These are phyloP conservation scores for Neogobius melanostomus DNA, from an alignment of 2,113 vertebrate species.

Conservation along the genomic window DNA sequence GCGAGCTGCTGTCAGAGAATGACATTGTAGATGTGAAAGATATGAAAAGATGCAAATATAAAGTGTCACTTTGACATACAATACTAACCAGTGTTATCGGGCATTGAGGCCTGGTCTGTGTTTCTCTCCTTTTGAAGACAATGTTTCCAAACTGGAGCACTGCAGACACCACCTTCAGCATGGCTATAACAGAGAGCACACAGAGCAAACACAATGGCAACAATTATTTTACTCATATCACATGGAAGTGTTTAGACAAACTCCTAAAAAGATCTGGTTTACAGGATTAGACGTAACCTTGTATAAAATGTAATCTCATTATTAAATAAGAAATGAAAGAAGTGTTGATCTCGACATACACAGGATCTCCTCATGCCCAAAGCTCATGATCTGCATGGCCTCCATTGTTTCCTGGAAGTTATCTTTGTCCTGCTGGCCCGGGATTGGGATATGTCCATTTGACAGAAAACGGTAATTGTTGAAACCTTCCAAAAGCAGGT, in stretches of 20 bases:
- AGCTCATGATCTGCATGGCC: conserved; percentile 98
- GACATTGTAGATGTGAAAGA: too few species aligned
- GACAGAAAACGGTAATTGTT: conserved; percentile 94
- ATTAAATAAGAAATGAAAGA: neutral
- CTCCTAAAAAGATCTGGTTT: neutral
- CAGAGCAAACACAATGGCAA: conserved; percentile 7
- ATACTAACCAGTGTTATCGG: conserved; percentile 91
- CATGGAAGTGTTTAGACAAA: neutral
- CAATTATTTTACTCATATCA: neutral
- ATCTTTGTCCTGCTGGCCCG: conserved; percentile 98
- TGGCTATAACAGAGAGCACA: conserved; percentile 76
- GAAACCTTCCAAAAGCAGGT: conserved; percentile 91
- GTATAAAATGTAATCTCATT: neutral
- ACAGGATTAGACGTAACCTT: too few species aligned
- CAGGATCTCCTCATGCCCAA: conserved; percentile 90
- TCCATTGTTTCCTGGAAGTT: conserved; percentile 99
- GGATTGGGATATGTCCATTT: conserved; percentile 93
- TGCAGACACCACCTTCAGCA: conserved; percentile 96
- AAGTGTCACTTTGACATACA: neutral
- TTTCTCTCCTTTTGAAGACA: conserved; percentile 98
- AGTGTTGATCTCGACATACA: conserved; percentile 31
- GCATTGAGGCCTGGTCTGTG: conserved; percentile 97
- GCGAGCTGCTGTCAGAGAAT: neutral
- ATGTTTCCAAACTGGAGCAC: conserved; percentile 98
- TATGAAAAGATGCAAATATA: conserved; percentile 20